These are phyloP conservation scores for Equus quagga DNA, from an alignment of 2,113 vertebrate species.

Conservation along the genomic window DNA sequence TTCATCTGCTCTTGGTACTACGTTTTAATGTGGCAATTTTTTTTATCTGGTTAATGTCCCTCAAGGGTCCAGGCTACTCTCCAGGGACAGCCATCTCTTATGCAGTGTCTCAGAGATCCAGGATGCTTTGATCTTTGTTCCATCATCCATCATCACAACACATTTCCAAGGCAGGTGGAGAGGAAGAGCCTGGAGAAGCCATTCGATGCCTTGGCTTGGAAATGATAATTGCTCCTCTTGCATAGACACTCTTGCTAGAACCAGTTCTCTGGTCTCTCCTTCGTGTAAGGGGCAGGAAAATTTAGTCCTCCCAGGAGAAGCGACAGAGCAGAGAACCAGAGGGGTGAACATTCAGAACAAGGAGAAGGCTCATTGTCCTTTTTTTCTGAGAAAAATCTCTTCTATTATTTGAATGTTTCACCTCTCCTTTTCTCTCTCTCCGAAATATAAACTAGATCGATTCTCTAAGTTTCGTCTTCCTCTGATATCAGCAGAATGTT, in stretches of 20 bases:
- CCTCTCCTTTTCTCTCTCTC: not conserved
- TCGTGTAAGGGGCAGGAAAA: not conserved
- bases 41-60: not conserved
- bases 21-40: not conserved
- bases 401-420: no score
- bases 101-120: not conserved
- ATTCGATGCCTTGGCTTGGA: not conserved
- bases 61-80: not conserved
- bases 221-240: accelerated
- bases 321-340: not conserved
- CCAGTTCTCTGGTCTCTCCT: not conserved
- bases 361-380: not conserved
- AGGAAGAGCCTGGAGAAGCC: not conserved
- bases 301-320: accelerated
- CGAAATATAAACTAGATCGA: not conserved
- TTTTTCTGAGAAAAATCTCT: not conserved
- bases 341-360: not conserved
- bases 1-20: not conserved
- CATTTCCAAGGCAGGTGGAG: not conserved
- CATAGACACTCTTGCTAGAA: not conserved
- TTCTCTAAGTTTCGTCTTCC: not conserved
- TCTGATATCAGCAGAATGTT: not conserved
- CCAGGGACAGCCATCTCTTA: no score
- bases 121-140: not conserved
- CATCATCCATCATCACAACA: no score